These are phyloP conservation scores for Danaus melanippus DNA, from an alignment of 1,140 invertebrate species.

Conservation along the genomic window DNA sequence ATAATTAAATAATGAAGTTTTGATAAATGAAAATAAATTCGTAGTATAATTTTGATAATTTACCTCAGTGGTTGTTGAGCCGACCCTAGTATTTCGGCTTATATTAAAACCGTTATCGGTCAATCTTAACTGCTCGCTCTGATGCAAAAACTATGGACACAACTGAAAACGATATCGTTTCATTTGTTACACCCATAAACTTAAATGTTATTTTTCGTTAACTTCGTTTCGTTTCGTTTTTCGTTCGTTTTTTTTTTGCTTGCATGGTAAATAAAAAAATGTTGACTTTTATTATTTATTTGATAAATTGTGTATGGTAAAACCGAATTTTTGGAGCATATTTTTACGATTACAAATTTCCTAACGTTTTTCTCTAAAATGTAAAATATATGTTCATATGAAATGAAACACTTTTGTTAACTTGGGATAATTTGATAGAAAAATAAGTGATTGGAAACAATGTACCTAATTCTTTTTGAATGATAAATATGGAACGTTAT, in stretches of 20 bases:
- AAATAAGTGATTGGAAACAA: too few species aligned
- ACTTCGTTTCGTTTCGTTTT: too few species aligned
- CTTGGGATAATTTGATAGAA: too few species aligned
- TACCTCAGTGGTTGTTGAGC: conserved; percentile 44
- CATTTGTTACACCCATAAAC: conserved; percentile 29
- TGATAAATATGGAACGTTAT: too few species aligned
- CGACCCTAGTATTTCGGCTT: conserved; percentile 55
- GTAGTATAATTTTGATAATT: conserved; percentile 26
- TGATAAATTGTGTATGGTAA: conserved; percentile 47
- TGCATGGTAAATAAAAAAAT: conserved; percentile 25
- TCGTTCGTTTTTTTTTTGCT: too few species aligned
- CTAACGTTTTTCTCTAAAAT: too few species aligned
- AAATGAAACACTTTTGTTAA: too few species aligned
- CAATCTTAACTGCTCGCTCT: conserved; percentile 59
- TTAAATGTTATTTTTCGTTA: conserved; percentile 17
- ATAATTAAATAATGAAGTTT: too few species aligned
- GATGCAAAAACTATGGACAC: conserved; percentile 61
- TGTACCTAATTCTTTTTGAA: too few species aligned
- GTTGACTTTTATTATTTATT: conserved; percentile 65
- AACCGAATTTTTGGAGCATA: conserved; percentile 18
- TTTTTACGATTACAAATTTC: too few species aligned
- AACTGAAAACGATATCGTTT: conserved; percentile 61
- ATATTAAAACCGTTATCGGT: conserved; percentile 67
- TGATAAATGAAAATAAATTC: too few species aligned
- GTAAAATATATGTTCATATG: too few species aligned